Conservation (phyloP, 2,888 invertebrate species). For the Cantharis lateralis region DNA sequence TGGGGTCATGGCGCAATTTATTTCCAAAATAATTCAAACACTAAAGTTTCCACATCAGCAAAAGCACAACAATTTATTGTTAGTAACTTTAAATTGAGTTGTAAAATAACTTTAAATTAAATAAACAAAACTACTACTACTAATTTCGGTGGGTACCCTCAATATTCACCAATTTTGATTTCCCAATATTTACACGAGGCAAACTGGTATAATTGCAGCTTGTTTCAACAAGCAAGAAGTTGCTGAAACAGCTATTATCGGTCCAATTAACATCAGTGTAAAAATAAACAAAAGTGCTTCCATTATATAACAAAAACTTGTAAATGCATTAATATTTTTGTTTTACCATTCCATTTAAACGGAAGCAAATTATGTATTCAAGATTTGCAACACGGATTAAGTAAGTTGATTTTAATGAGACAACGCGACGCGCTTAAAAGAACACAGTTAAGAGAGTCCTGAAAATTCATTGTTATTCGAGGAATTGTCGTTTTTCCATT, state of each 20-base stretch:
- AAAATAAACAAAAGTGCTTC: slow-evolving; percentile 18
- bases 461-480: not conserved
- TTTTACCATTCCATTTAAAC: not conserved
- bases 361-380: not conserved
- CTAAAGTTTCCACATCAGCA: not conserved
- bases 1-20: not conserved
- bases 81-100: not conserved
- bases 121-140: slow-evolving; percentile 15
- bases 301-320: not conserved
- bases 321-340: not conserved
- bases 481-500: not conserved
- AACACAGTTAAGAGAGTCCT: not conserved
- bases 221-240: slow-evolving; percentile 28
- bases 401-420: not conserved
- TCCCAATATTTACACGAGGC: slow-evolving; percentile 29
- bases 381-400: not conserved
- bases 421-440: not conserved
- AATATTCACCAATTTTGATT: slow-evolving; percentile 15
- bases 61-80: not conserved
- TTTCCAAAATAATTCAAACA: not conserved
- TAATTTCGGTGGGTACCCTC: slow-evolving; percentile 1
- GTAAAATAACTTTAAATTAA: slow-evolving; percentile 8
- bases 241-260: slow-evolving; percentile 33
- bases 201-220: slow-evolving; percentile 28
- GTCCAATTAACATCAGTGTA: slow-evolving; percentile 26